These are phyloP conservation scores for Tapirus terrestris DNA, from an alignment of 2,113 vertebrate genomes.

Conservation along the genomic window DNA sequence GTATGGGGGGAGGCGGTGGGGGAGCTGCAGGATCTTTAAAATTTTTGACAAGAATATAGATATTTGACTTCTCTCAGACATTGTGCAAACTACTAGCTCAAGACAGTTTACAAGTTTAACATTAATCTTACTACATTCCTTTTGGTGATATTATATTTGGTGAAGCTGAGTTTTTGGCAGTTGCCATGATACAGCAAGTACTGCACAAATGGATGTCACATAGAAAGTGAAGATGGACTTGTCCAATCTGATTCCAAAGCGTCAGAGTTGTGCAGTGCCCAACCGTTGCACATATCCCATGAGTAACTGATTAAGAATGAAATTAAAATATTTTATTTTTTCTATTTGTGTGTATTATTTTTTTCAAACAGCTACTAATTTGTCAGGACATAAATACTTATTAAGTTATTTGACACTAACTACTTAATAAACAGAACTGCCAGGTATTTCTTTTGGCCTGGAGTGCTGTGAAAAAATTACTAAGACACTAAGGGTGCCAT, in stretches of 20 bases:
- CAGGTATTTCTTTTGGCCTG: slow-evolving; percentile 32
- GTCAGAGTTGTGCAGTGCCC: background rate
- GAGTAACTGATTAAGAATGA: background rate
- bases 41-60: background rate
- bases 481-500: background rate
- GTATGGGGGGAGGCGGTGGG: no score
- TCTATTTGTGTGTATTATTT: background rate
- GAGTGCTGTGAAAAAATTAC: background rate
- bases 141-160: background rate
- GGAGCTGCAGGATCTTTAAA: background rate
- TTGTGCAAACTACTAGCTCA: background rate
- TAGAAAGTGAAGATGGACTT: background rate
- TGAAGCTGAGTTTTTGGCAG: background rate
- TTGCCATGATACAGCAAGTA: background rate
- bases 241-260: background rate
- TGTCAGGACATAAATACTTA: background rate
- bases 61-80: background rate
- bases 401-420: background rate
- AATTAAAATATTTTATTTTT: background rate
- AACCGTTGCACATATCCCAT: background rate
- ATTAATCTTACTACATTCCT: background rate
- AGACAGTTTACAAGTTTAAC: background rate
- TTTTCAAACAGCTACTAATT: background rate
- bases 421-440: background rate
- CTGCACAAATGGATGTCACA: accelerated